These are phyloP conservation scores for Corythucha ciliata DNA, from an alignment of 2,888 invertebrate genomes.

Conservation along the genomic window DNA sequence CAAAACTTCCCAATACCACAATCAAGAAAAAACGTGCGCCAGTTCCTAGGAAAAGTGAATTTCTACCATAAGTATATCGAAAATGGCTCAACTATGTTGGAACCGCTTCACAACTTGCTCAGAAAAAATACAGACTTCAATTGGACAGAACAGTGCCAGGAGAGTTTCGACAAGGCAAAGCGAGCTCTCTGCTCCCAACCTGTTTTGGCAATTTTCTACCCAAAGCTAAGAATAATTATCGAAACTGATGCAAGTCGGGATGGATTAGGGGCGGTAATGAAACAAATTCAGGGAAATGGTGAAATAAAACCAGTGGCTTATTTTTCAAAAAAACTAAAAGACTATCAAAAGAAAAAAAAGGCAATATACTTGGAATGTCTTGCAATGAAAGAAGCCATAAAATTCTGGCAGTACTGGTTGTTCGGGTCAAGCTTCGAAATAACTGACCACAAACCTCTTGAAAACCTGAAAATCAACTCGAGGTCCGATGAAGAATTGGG, in stretches of 20 bases:
- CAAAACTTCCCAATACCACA: no score
- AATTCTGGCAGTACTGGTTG: slow-evolving; percentile 34
- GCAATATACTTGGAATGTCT: slow-evolving; percentile 32
- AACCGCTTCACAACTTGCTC: slow-evolving; percentile 15
- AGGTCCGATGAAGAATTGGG: neutral
- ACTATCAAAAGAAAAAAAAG: slow-evolving; percentile 27
- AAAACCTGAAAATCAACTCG: slow-evolving; percentile 11
- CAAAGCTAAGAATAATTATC: slow-evolving; percentile 19
- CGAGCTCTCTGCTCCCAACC: slow-evolving; percentile 14
- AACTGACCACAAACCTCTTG: slow-evolving; percentile 21
- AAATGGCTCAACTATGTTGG: slow-evolving; percentile 5
- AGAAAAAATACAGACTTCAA: slow-evolving; percentile 8
- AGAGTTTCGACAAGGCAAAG: no score
- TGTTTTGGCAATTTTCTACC: slow-evolving; percentile 20
- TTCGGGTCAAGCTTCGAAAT: slow-evolving; percentile 20
- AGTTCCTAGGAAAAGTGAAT: slow-evolving; percentile 14
- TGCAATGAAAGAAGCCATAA: slow-evolving; percentile 33
- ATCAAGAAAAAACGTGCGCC: no score
- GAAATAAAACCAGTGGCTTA: slow-evolving; percentile 15
- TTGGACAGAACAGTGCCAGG: slow-evolving; percentile 9
- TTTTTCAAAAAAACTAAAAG: slow-evolving; percentile 30
- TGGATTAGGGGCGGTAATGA: no score
- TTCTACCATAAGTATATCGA: slow-evolving; percentile 13
- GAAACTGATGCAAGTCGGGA: slow-evolving; percentile 31
- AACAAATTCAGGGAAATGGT: slow-evolving; percentile 12